Evolutionary conservation across 2,888 invertebrate species (phyloP).

Genomic region (Iphiclides podalirius): DNA sequence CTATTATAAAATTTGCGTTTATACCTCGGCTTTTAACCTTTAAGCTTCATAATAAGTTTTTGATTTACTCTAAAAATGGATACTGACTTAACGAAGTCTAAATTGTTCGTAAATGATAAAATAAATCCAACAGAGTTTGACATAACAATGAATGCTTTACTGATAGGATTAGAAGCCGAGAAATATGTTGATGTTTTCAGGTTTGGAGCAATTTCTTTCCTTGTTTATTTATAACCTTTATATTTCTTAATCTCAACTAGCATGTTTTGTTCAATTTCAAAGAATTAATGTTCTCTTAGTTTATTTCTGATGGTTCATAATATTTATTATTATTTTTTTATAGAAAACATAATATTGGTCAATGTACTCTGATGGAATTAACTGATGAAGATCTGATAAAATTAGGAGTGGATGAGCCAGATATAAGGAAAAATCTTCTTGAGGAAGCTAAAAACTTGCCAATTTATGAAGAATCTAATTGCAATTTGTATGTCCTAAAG

Average conservation of each 20-base stretch:
- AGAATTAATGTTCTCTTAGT: no score
- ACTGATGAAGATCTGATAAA: constrained; percentile 64
- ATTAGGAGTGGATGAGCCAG: constrained; percentile 59
- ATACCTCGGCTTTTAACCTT: no score
- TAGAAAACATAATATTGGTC: constrained; percentile 67
- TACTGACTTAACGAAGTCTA: constrained; percentile 10
- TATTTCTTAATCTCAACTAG: no score
- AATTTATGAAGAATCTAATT: constrained; percentile 48
- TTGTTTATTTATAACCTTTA: no score
- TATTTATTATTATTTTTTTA: no score
- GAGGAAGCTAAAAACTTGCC: constrained; percentile 63
- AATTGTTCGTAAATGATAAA: constrained; percentile 34
- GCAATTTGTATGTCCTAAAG: constrained; percentile 13
- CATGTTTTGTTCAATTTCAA: no score
- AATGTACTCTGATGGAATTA: constrained; percentile 61
- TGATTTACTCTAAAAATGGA: constrained; percentile 3
- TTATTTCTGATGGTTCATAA: no score
- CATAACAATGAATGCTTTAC: constrained; percentile 57
- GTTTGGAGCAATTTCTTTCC: constrained; percentile 37
- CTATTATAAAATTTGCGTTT: no score
- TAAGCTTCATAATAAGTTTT: background rate
- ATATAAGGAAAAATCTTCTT: constrained; percentile 54
- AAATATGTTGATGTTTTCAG: constrained; percentile 66
- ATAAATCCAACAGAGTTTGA: constrained; percentile 64
- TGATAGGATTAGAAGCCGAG: constrained; percentile 63